Evolutionary conservation across 37 sponge, comb jelly and placozoan species (phyloP).

Genomic region (Crambe crambe): DNA sequence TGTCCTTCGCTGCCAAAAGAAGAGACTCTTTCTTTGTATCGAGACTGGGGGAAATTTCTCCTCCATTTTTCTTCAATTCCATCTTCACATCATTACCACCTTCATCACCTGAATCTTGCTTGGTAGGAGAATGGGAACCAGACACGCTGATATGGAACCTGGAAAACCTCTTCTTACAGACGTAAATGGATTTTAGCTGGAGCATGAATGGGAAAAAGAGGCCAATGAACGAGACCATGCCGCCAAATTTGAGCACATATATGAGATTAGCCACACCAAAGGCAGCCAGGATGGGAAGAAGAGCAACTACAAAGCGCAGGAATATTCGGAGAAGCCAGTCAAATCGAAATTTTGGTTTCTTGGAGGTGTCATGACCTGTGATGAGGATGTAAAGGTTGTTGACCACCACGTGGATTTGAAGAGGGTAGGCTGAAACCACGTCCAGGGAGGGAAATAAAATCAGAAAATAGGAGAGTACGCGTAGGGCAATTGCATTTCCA

Average conservation of each 20-base stretch:
- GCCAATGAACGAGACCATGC: slow-evolving; percentile 69
- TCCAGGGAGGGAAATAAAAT: slow-evolving; percentile 86
- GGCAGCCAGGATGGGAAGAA: slow-evolving; percentile 75
- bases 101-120: neutral
- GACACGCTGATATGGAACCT: neutral
- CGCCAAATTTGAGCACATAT: slow-evolving; percentile 73
- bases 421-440: slow-evolving; percentile 80
- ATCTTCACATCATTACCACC: neutral
- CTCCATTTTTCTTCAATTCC: neutral
- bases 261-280: slow-evolving; percentile 85
- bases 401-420: slow-evolving; percentile 37
- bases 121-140: neutral
- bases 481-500: slow-evolving; percentile 18
- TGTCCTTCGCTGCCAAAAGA: neutral
- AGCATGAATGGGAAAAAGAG: slow-evolving; percentile 59
- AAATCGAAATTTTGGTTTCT: neutral
- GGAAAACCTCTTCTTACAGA: slow-evolving; percentile 41
- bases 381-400: slow-evolving; percentile 77
- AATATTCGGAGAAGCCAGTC: slow-evolving; percentile 33
- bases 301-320: slow-evolving; percentile 43
- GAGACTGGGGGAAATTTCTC: neutral
- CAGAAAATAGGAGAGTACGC: slow-evolving; percentile 71
- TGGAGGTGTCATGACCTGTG: slow-evolving; percentile 49
- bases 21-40: neutral
- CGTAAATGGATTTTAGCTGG: slow-evolving; percentile 35